Evolutionary conservation across 2,113 vertebrate genomes (phyloP).

Genomic region (Sialia sialis): DNA sequence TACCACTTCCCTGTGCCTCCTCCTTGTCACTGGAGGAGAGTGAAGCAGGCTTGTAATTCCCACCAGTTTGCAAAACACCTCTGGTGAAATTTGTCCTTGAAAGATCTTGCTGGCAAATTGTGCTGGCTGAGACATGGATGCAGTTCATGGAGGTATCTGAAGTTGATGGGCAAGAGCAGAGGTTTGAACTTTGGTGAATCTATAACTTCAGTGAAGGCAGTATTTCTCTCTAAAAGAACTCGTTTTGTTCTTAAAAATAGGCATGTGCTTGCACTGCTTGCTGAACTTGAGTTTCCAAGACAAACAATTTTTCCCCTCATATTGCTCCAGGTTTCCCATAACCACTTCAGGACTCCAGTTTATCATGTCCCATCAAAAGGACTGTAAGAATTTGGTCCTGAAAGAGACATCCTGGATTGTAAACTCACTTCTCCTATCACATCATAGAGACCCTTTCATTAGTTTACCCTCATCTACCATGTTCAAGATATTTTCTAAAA

Average conservation of each 20-base stretch:
- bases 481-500: background rate
- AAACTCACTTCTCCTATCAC: background rate
- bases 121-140: background rate
- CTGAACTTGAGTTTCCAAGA: background rate
- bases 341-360: background rate
- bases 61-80: background rate
- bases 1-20: background rate
- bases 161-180: background rate
- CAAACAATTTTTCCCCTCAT: background rate
- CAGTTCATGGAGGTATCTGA: background rate
- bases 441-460: background rate
- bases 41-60: background rate
- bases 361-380: background rate
- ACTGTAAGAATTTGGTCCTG: background rate
- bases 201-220: background rate
- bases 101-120: background rate
- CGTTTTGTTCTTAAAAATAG: background rate
- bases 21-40: fast-evolving
- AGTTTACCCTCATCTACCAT: background rate
- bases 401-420: background rate
- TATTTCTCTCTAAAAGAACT: background rate
- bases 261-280: background rate
- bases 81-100: background rate
- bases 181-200: background rate
- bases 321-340: background rate